Conservation (phyloP, 2,113 vertebrate species). For the Vulpes lagopus region DNA sequence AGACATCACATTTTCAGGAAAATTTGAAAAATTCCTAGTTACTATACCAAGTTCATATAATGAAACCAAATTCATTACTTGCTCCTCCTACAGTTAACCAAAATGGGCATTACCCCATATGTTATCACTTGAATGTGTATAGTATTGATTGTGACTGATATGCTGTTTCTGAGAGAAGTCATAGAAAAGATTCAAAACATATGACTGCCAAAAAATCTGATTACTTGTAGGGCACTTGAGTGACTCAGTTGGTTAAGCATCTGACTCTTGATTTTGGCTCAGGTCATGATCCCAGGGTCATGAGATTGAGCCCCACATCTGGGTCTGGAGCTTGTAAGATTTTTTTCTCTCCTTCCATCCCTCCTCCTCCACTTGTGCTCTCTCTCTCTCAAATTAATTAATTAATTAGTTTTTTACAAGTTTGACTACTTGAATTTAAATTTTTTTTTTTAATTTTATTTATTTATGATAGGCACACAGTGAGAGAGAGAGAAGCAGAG, state of each 20-base stretch:
- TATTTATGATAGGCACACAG: too few species aligned
- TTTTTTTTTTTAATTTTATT: too few species aligned
- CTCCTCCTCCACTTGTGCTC: background rate
- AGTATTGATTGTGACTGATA: background rate
- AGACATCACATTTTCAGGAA: conserved; percentile 10
- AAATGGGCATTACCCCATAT: background rate
- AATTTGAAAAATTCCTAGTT: background rate
- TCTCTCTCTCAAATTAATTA: background rate
- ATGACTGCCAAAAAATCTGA: background rate
- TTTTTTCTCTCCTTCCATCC: background rate
- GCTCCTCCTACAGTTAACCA: background rate
- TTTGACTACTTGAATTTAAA: background rate
- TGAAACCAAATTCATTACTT: background rate
- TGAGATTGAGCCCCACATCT: background rate
- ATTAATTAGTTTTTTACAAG: background rate
- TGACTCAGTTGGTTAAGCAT: background rate
- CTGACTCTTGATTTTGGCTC: background rate
- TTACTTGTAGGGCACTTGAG: background rate
- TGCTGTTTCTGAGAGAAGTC: background rate
- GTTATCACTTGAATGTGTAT: background rate
- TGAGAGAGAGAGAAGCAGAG: too few species aligned
- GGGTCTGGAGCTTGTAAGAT: background rate
- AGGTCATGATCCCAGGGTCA: background rate
- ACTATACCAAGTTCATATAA: background rate
- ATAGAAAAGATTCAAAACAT: background rate